Evolutionary conservation across 2,888 invertebrate genomes (phyloP).

Genomic region (Rhagophthalmus giganteus): DNA sequence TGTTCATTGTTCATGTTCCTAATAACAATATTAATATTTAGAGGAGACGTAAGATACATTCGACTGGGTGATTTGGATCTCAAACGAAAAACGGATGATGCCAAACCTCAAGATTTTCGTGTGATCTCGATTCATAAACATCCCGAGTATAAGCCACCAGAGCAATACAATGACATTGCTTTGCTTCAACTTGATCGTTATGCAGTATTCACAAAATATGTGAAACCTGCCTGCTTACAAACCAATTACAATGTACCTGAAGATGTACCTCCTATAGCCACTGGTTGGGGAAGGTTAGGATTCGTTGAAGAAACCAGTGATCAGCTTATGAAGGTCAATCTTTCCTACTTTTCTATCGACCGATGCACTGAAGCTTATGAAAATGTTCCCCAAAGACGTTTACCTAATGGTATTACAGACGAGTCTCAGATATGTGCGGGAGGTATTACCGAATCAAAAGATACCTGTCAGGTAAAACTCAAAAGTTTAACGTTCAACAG

Average conservation of each 20-base stretch:
- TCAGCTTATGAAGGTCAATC: constrained; percentile 35
- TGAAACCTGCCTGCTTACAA: constrained; percentile 56
- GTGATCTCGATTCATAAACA: constrained; percentile 46
- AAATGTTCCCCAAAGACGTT: constrained; percentile 30
- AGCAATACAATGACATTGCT: constrained; percentile 57
- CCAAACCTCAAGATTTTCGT: constrained; percentile 22
- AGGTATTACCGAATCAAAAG: constrained; percentile 28
- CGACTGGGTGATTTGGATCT: constrained; percentile 54
- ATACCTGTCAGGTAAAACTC: constrained; percentile 44
- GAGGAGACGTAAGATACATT: constrained; percentile 48
- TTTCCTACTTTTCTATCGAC: constrained; percentile 27
- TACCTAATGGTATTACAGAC: constrained; percentile 33
- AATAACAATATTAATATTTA: constrained; percentile 27
- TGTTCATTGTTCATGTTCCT: background rate
- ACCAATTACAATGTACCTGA: constrained; percentile 17
- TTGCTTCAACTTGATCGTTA: constrained; percentile 49
- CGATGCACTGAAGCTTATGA: constrained; percentile 30
- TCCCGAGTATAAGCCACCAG: constrained; percentile 49
- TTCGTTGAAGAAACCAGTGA: constrained; percentile 21
- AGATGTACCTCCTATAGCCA: constrained; percentile 41
- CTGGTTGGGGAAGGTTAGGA: constrained; percentile 49
- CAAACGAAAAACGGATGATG: constrained; percentile 16
- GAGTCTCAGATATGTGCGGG: constrained; percentile 42
- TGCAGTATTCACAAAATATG: constrained; percentile 46
- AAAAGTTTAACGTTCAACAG: too few relatives aligned